Percentiles rank a stretch among this genome's conserved stretches.
These are phyloP conservation scores for Aphidius ervi DNA, from an alignment of 1,140 invertebrate genomes.

Conservation along the genomic window DNA sequence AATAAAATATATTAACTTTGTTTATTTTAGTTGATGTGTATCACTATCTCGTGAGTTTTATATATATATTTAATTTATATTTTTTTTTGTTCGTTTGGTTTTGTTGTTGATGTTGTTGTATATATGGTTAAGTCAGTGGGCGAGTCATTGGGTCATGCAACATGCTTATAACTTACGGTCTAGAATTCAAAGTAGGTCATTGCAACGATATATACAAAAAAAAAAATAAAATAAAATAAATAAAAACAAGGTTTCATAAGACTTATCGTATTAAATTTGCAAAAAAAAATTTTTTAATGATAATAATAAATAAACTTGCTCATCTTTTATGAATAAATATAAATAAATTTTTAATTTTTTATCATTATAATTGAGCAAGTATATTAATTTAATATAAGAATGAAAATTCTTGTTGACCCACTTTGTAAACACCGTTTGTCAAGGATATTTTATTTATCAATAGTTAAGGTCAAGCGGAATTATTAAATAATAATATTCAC, in stretches of 20 bases:
- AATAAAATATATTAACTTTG: not conserved
- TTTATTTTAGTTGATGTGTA: not conserved
- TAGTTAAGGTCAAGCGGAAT: slow-evolving; percentile 11
- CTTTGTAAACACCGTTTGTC: slow-evolving; percentile 1
- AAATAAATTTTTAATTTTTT: too few species aligned
- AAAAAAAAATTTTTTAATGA: not conserved
- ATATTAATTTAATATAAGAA: too few species aligned
- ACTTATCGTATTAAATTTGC: not conserved
- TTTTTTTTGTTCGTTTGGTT: not conserved
- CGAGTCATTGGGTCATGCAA: slow-evolving; percentile 26
- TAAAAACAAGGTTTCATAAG: not conserved
- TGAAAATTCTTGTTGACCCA: not conserved
- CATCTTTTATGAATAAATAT: too few species aligned
- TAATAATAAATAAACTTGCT: too few species aligned
- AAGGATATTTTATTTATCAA: not conserved
- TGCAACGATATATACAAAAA: not conserved
- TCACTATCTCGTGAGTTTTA: not conserved
- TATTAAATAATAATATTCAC: slow-evolving; percentile 24
- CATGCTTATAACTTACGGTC: slow-evolving; percentile 26
- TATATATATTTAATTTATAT: too few species aligned
- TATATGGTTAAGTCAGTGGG: not conserved
- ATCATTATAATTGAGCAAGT: too few species aligned
- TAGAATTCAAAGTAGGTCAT: slow-evolving; percentile 20
- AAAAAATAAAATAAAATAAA: not conserved
- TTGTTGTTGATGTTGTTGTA: not conserved